Evolutionary conservation across 64 coral and sea anemone genomes (phyloP).

Genomic region (Dendronephthya gigantea): DNA sequence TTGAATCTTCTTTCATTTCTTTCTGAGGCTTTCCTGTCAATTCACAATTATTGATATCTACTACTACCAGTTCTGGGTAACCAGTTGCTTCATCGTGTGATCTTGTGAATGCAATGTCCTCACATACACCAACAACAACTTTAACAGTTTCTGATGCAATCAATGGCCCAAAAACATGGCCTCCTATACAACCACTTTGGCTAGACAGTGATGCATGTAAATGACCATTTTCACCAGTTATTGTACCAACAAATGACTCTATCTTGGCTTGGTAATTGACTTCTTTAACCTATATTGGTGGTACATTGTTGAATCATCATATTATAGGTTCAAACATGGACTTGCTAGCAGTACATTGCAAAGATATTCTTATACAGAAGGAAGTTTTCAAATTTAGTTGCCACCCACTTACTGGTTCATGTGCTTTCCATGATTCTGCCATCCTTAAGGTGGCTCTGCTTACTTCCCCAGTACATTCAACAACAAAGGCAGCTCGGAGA

Average conservation of each 20-base stretch:
- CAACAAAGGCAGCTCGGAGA: neutral
- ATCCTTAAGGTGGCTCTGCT: neutral
- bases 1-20: neutral
- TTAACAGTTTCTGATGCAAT: neutral
- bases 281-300: neutral
- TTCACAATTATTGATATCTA: neutral
- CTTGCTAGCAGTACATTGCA: too few species aligned
- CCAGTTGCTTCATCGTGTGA: neutral
- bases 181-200: neutral
- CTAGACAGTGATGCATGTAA: neutral
- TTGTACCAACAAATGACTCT: neutral
- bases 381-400: neutral
- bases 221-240: neutral
- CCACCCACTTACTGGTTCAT: neutral
- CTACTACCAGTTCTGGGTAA: neutral
- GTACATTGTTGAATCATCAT: neutral
- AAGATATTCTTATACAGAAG: too few species aligned
- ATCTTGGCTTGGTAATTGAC: neutral
- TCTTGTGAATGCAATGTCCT: neutral
- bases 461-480: neutral
- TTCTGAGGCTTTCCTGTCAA: neutral
- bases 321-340: too few species aligned
- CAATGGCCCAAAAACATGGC: neutral
- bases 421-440: neutral
- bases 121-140: neutral